Conservation (phyloP, 2,888 invertebrate genomes). For the Caenorhabditis sinica region DNA sequence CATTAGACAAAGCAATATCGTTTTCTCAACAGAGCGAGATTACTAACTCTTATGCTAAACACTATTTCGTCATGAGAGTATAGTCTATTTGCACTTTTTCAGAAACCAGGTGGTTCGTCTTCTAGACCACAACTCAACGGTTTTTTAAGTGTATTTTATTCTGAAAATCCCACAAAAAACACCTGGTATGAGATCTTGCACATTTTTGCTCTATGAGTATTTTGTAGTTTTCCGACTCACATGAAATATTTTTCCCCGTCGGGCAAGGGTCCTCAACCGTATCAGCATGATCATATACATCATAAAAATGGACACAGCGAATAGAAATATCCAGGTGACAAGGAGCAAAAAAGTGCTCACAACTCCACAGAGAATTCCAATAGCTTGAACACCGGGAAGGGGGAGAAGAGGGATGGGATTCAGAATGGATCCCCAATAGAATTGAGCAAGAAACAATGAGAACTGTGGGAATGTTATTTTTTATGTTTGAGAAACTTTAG, state of each 20-base stretch:
- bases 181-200: background rate
- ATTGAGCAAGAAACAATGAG: constrained; percentile 41
- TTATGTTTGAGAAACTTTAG: too few species aligned
- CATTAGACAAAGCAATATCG: too few species aligned
- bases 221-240: too few species aligned
- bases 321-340: constrained; percentile 36
- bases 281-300: constrained; percentile 49
- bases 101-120: too few species aligned
- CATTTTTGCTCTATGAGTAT: too few species aligned
- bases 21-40: too few species aligned
- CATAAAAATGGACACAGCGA: constrained; percentile 44
- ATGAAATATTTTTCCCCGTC: constrained; percentile 18
- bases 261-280: constrained; percentile 34
- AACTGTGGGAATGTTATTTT: constrained; percentile 28
- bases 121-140: too few species aligned
- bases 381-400: constrained; percentile 28
- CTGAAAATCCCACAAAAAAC: too few species aligned
- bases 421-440: constrained; percentile 47
- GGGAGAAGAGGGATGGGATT: constrained; percentile 47
- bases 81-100: too few species aligned
- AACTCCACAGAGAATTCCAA: constrained; percentile 13
- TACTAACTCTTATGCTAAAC: too few species aligned
- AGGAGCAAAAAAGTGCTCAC: constrained; percentile 31
- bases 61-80: too few species aligned
- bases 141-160: background rate